phyloP scores from a whole-genome alignment of 2,113 vertebrate genomes.

The Thunnus maccoyii region DNA sequence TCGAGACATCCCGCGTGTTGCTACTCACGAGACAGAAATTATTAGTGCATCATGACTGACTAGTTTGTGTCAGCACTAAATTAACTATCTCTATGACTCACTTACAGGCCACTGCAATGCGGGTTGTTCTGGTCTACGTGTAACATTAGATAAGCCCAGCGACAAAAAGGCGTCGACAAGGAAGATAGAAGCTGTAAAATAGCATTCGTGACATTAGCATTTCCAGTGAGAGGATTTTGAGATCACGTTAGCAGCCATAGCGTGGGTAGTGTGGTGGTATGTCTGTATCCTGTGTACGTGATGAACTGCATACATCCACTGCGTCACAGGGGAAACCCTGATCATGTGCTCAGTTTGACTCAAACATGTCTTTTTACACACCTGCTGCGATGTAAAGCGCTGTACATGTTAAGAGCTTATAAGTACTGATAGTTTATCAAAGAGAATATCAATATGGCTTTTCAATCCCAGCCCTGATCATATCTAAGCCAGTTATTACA shows the following conservation, averaged over 20 bases:
- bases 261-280: constrained; percentile 17
- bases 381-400: background rate
- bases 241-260: background rate
- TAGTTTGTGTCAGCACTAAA: background rate
- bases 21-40: accelerated
- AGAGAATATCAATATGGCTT: background rate
- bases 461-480: background rate
- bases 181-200: too few species aligned
- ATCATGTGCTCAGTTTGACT: constrained; percentile 48
- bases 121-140: background rate
- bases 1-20: constrained; percentile 4
- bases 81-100: background rate
- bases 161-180: background rate
- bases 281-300: constrained; percentile 74
- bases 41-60: background rate
- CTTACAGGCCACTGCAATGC: constrained; percentile 14
- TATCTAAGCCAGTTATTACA: too few species aligned
- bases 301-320: constrained; percentile 60
- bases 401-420: too few species aligned
- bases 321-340: constrained; percentile 70
- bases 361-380: too few species aligned
- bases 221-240: too few species aligned
- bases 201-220: background rate
- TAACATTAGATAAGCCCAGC: background rate
- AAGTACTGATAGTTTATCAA: too few species aligned